Percentiles rank a stretch among this genome's conserved stretches.
Evolutionary conservation across 2,113 vertebrate genomes (phyloP).

Genomic region (Dasyprocta punctata): DNA sequence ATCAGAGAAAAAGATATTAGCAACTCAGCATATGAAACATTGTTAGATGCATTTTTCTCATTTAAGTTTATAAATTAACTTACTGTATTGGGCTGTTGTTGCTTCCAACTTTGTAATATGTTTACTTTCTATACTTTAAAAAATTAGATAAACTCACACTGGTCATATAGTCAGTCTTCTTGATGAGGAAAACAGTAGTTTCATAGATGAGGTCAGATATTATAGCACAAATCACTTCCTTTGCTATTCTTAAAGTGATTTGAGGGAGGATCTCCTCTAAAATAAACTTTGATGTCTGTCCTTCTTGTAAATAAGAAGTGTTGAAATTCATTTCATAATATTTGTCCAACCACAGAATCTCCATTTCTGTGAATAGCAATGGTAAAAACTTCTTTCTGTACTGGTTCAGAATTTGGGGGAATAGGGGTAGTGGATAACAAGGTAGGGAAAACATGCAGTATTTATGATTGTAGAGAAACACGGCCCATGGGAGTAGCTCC

Average conservation of each 20-base stretch:
- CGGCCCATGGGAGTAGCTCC: not conserved
- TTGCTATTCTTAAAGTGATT: not conserved
- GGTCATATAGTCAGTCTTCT: not conserved
- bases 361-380: not conserved
- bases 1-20: not conserved
- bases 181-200: not conserved
- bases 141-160: not conserved
- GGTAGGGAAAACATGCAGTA: not conserved
- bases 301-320: not conserved
- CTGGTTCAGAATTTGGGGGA: not conserved
- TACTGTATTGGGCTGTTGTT: not conserved
- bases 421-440: not conserved
- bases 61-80: slow-evolving; percentile 8
- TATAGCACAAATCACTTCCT: not conserved
- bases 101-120: not conserved
- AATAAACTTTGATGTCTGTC: not conserved
- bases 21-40: not conserved
- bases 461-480: not conserved
- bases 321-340: not conserved
- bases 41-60: not conserved
- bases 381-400: not conserved
- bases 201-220: not conserved
- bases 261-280: not conserved
- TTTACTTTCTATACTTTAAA: not conserved
- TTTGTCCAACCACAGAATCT: not conserved